A percentile compares a stretch with the other conserved stretches of the same genome.
phyloP scores from a whole-genome alignment of 2,113 vertebrate species.

The Dissostichus mawsoni region DNA sequence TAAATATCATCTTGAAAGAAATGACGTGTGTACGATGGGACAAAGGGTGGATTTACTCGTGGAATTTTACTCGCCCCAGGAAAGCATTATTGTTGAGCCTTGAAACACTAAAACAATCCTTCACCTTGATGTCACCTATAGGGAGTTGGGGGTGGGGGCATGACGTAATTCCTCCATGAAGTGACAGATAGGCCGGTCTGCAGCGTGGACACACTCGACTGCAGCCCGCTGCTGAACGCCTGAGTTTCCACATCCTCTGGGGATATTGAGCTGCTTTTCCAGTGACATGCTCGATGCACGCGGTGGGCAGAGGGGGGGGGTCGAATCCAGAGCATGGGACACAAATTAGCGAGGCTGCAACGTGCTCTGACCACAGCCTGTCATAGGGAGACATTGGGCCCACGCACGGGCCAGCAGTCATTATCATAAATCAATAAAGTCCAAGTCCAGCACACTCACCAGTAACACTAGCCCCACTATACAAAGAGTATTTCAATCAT shows the following conservation, averaged over 20 bases:
- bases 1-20: background rate
- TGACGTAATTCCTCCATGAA: slow-evolving; percentile 13
- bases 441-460: slow-evolving; percentile 23
- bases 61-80: too few species aligned
- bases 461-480: slow-evolving; percentile 1
- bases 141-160: background rate
- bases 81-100: too few species aligned
- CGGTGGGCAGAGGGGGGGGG: slow-evolving; percentile 7
- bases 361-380: slow-evolving; percentile 50
- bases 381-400: slow-evolving; percentile 48
- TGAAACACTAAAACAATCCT: background rate
- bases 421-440: slow-evolving; percentile 80
- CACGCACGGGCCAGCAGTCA: slow-evolving; percentile 33
- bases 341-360: slow-evolving; percentile 57
- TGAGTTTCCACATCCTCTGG: slow-evolving; percentile 61
- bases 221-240: slow-evolving; percentile 51
- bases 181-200: slow-evolving; percentile 35
- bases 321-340: slow-evolving; percentile 51
- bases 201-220: slow-evolving; percentile 51
- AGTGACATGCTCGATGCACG: slow-evolving; percentile 60
- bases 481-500: slow-evolving; percentile 12
- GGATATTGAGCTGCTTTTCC: slow-evolving; percentile 64
- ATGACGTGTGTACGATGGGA: too few species aligned
- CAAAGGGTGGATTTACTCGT: too few species aligned
- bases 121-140: slow-evolving; percentile 12